phyloP scores from a whole-genome alignment of 2,888 invertebrate genomes.

The Steinernema carpocapsae region DNA sequence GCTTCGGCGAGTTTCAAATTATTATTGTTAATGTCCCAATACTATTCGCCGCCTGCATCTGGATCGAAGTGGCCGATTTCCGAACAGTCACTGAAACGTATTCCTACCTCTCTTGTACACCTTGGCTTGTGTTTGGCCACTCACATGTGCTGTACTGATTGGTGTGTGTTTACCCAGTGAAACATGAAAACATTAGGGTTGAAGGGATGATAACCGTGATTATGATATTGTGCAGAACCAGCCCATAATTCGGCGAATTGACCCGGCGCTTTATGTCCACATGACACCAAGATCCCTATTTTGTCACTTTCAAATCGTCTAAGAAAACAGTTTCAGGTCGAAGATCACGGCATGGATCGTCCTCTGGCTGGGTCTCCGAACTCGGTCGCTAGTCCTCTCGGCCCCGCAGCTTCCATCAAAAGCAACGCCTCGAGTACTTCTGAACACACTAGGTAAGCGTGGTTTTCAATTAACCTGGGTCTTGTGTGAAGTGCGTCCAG shows the following conservation, averaged over 20 bases:
- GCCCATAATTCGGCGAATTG: constrained; percentile 22
- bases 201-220: constrained; percentile 17
- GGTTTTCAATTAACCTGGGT: background rate
- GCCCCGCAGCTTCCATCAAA: constrained; percentile 52
- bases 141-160: constrained; percentile 1
- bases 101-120: constrained; percentile 1
- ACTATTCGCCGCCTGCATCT: background rate
- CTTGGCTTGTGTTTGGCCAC: background rate
- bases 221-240: constrained; percentile 2
- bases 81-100: background rate
- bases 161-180: constrained; percentile 16
- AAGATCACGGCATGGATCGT: constrained; percentile 51
- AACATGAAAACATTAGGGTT: constrained; percentile 34
- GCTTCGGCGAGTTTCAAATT: constrained; percentile 3
- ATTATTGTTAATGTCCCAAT: constrained; percentile 19
- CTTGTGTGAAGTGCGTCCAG: too few species aligned
- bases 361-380: constrained; percentile 48
- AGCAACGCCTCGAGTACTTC: constrained; percentile 53
- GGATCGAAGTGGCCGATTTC: background rate
- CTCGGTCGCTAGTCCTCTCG: constrained; percentile 20
- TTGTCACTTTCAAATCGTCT: constrained; percentile 28
- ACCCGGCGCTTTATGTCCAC: constrained; percentile 24
- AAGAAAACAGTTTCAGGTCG: constrained; percentile 26
- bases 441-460: constrained; percentile 55
- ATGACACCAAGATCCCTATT: background rate